These are phyloP conservation scores for Petrolisthes manimaculis DNA, from an alignment of 2,888 invertebrate genomes.

Conservation along the genomic window DNA sequence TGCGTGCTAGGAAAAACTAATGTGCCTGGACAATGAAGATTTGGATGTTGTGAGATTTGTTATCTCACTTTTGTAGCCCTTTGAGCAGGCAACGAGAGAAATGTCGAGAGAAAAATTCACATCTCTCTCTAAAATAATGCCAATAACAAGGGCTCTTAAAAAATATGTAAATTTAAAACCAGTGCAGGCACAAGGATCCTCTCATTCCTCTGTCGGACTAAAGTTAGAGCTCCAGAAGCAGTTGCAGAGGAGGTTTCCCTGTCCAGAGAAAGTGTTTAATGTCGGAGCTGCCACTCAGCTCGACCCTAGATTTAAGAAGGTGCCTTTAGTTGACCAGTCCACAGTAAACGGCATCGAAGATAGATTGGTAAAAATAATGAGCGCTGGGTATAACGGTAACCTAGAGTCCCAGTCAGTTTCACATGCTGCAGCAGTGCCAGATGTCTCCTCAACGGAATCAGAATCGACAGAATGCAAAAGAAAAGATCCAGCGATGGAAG, in stretches of 20 bases:
- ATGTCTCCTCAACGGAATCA: no score
- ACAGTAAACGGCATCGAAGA: neutral
- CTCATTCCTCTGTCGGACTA: no score
- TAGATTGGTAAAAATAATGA: neutral
- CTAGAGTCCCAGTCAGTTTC: neutral
- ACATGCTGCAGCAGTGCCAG: no score
- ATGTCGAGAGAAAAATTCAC: slow-evolving; percentile 10
- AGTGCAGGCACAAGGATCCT: no score
- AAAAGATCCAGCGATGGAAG: no score
- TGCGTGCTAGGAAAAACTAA: neutral
- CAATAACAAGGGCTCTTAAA: neutral
- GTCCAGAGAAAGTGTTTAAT: neutral
- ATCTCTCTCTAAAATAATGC: no score
- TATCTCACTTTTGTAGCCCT: neutral
- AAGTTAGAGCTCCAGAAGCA: neutral
- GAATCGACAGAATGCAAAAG: no score
- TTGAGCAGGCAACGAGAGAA: slow-evolving; percentile 22
- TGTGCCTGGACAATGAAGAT: neutral
- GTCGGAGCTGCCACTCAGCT: neutral
- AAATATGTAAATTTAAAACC: neutral
- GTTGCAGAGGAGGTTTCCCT: neutral
- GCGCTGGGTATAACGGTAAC: neutral
- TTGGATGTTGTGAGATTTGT: neutral
- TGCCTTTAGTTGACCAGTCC: neutral
- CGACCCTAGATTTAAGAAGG: neutral